Evolutionary conservation across 1,140 invertebrate species (phyloP).

Genomic region (Diachasma alloeum): DNA sequence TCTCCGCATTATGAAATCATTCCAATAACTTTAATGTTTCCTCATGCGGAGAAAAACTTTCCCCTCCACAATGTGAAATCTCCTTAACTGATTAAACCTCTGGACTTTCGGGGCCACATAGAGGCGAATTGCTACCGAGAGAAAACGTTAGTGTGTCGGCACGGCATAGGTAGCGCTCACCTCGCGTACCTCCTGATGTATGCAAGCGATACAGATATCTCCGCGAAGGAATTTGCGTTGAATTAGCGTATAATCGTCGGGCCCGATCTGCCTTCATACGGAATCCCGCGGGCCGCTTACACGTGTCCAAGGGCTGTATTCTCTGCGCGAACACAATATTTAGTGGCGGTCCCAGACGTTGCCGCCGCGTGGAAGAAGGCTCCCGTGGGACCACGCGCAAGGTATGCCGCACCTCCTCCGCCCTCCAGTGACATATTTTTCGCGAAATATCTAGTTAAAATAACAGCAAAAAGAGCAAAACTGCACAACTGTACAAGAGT

Average conservation of each 20-base stretch:
- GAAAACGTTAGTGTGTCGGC: slow-evolving; percentile 4
- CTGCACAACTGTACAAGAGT: neutral
- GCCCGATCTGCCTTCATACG: slow-evolving; percentile 59
- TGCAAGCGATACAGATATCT: slow-evolving; percentile 63
- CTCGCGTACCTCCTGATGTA: slow-evolving; percentile 49
- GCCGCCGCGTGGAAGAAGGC: neutral
- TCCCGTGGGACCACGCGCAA: slow-evolving; percentile 42
- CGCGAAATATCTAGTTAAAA: neutral
- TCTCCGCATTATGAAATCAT: no score
- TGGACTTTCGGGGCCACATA: neutral
- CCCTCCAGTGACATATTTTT: slow-evolving; percentile 2
- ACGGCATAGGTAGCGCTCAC: slow-evolving; percentile 17
- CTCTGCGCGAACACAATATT: slow-evolving; percentile 60
- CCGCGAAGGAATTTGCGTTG: slow-evolving; percentile 62
- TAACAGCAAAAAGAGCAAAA: neutral
- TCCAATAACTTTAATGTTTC: no score
- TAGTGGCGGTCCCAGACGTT: slow-evolving; percentile 46
- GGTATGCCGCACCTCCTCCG: no score
- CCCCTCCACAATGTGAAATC: neutral
- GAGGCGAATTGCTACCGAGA: neutral
- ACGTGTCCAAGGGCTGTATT: slow-evolving; percentile 61
- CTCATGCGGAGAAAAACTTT: neutral
- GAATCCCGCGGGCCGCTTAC: slow-evolving; percentile 62
- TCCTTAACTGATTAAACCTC: neutral
- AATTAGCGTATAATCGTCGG: slow-evolving; percentile 64